Base-by-base conservation (phyloP, 2,113 vertebrate genomes). In the Alouatta palliata region DNA sequence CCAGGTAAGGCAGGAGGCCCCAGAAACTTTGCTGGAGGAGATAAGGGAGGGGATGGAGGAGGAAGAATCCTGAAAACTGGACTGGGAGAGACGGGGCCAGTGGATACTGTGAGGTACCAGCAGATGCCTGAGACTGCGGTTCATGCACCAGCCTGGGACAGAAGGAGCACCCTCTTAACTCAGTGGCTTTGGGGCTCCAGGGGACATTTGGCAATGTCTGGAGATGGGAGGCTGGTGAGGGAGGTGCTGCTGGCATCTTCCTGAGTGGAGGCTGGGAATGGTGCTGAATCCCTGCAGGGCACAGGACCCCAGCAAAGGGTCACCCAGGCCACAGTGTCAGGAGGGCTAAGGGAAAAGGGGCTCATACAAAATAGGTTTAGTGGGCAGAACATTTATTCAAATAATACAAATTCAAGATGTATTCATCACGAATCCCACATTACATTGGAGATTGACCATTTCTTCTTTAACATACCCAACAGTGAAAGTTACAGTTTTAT, bases 41-140 rank as follows among this genome's bases (percentile, higher is more conserved):
- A 35, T 66, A 12, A n/a, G 5, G 14, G 9, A 17, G 25, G 58
- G 20, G 12, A 20, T 20, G 43, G 56, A 25, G 25, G 16, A 30
- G 17, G 73, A 30, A 21, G 49, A 16, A 7, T 47, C 30, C 40
- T 30, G 21, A 3, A 14, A 13, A 35, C 37, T 6, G 47, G 73
- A 30, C 23, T 21, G 19, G 30, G 71, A 32, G 58, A 76, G 43
- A 2, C 10, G 4, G 73, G 47, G 14, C 20, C 12, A 27, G 85
- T 2, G 2, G 35, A 1, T 11, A 25, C 10, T 16, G 9, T 8
- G 8, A 0, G 2, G 35, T 25, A 20, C 58, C 43, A n/a, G 58
- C 35, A 1, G 13, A 25, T 45, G 4, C 30, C n/a, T 16, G 54
- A 23, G 11, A 16, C 20, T 6, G 23, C 6, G 45, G 32, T 47